These are phyloP conservation scores for Heterocephalus glaber DNA, from an alignment of 2,113 vertebrate species.

Conservation along the genomic window DNA sequence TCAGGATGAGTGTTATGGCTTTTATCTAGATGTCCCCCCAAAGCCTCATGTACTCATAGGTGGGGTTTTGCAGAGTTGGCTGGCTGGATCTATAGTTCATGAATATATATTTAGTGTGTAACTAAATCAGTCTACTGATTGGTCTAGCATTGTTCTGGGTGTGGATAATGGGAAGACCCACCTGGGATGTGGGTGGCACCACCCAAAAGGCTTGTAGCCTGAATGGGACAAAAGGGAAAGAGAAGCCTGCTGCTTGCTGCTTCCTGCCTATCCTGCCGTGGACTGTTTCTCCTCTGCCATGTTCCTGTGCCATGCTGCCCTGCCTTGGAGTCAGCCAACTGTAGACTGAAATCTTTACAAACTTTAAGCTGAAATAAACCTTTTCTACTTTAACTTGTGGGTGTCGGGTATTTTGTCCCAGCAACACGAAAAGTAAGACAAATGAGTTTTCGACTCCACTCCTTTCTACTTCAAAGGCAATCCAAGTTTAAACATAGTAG, in stretches of 20 bases:
- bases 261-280: background rate
- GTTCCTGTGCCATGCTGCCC: background rate
- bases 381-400: background rate
- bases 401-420: background rate
- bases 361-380: background rate
- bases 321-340: background rate
- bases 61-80: too few relatives aligned
- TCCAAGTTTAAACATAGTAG: slow-evolving; percentile 99
- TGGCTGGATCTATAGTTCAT: too few relatives aligned
- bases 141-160: background rate
- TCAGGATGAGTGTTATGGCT: slow-evolving; percentile 91
- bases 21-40: too few relatives aligned
- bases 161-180: background rate
- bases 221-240: background rate
- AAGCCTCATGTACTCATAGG: too few relatives aligned
- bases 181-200: background rate
- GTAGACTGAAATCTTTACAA: background rate
- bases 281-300: background rate
- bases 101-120: too few relatives aligned
- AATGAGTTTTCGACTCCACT: background rate
- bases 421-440: background rate
- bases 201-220: background rate
- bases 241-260: background rate
- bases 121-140: background rate
- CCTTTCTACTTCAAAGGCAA: slow-evolving; percentile 97